Evolutionary conservation across 2,888 invertebrate genomes (phyloP).

Genomic region (Drosophila prostipennis): DNA sequence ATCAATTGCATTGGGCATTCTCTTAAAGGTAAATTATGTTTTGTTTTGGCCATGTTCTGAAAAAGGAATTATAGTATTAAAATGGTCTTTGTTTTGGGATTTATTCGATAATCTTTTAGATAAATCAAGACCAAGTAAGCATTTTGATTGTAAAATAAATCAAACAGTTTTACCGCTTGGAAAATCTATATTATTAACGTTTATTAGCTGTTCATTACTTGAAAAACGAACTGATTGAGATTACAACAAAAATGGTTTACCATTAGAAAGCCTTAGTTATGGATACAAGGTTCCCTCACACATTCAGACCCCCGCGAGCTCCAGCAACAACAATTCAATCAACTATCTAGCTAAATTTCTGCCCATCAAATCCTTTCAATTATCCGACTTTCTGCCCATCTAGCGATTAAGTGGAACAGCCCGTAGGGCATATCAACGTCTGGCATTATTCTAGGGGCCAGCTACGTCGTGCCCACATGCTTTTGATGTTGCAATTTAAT

Average conservation of each 20-base stretch:
- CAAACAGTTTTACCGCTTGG: neutral
- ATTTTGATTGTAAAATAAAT: neutral
- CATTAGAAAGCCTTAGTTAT: neutral
- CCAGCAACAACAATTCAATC: constrained; percentile 32
- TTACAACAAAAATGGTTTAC: neutral
- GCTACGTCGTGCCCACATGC: constrained; percentile 40
- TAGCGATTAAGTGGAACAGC: constrained; percentile 39
- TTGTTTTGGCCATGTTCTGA: neutral
- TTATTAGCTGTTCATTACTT: constrained; percentile 6
- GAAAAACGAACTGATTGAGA: neutral
- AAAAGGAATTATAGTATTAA: neutral
- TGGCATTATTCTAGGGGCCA: constrained; percentile 19
- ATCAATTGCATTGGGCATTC: constrained; percentile 7
- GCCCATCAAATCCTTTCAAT: constrained; percentile 22
- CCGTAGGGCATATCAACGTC: constrained; percentile 41
- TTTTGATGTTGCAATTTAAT: constrained; percentile 45
- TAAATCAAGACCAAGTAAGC: neutral
- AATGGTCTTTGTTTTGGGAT: neutral
- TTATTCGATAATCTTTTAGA: neutral
- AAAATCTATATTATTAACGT: neutral
- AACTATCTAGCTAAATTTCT: constrained; percentile 24
- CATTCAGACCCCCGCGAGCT: neutral
- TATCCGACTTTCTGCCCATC: constrained; percentile 33
- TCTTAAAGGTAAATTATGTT: constrained; percentile 13
- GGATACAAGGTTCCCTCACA: neutral